Conservation (phyloP, 2,113 vertebrate species). For the Myiozetetes cayanensis region DNA sequence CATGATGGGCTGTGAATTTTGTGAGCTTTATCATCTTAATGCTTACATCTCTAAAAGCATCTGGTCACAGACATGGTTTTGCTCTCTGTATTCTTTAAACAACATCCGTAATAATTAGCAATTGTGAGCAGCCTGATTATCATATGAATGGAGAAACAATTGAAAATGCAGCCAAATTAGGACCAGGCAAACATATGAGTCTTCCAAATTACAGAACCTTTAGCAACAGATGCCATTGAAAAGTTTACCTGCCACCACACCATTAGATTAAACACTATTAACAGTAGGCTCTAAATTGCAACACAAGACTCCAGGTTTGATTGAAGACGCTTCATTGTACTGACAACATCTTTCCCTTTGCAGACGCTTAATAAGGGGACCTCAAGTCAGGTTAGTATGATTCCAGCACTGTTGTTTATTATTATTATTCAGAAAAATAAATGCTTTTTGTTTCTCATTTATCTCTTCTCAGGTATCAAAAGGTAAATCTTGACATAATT, state of each 20-base stretch:
- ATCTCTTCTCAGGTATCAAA: neutral
- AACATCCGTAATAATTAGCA: conserved; percentile 40
- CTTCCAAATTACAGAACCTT: conserved; percentile 11
- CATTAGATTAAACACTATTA: neutral
- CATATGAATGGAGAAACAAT: conserved; percentile 1
- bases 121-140: neutral
- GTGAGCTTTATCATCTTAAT: neutral
- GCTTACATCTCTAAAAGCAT: neutral
- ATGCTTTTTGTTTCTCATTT: neutral
- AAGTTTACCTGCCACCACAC: conserved; percentile 1
- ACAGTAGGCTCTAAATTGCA: neutral
- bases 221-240: conserved; percentile 38
- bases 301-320: neutral
- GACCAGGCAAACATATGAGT: conserved; percentile 28
- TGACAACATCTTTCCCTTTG: neutral
- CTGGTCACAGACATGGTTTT: conserved; percentile 14
- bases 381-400: neutral
- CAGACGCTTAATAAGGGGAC: neutral
- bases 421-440: neutral
- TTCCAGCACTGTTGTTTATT: neutral
- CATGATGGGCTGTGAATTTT: neutral
- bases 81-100: neutral
- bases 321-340: neutral
- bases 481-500: neutral
- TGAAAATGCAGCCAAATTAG: conserved; percentile 29